A percentile compares a stretch with the other conserved stretches of the same genome.
Conservation (phyloP, 2,113 vertebrate species). For the Bombycilla garrulus region DNA sequence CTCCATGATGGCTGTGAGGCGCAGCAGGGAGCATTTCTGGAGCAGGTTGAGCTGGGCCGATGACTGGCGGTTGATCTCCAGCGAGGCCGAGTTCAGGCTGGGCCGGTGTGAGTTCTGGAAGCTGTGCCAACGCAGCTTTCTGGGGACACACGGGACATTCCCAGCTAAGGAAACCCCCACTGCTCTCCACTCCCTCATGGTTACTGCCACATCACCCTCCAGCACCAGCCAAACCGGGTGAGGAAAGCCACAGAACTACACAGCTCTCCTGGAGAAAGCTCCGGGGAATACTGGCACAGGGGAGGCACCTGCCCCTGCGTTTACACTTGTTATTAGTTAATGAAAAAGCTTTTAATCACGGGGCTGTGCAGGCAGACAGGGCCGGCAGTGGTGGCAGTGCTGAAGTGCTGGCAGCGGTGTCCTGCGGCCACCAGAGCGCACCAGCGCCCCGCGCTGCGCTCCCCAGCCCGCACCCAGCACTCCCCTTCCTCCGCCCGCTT, state of each 20-base stretch:
- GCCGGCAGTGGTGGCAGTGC: background rate
- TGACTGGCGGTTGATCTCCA: conserved; percentile 87
- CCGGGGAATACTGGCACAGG: background rate
- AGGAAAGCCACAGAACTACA: background rate
- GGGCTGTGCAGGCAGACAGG: background rate
- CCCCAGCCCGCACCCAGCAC: background rate
- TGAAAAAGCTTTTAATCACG: accelerated
- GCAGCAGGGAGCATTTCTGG: conserved; percentile 85
- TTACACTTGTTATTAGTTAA: background rate
- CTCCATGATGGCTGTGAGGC: conserved; percentile 85
- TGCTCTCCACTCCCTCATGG: background rate
- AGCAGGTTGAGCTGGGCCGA: conserved; percentile 85
- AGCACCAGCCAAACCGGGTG: background rate
- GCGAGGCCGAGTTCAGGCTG: conserved; percentile 83
- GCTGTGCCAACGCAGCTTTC: conserved; percentile 88
- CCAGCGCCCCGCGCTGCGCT: background rate
- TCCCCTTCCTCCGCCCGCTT: too few relatives aligned
- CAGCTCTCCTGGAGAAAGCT: background rate
- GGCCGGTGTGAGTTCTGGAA: conserved; percentile 89
- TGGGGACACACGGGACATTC: background rate
- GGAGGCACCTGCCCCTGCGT: background rate
- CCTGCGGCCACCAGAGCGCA: conserved; percentile 23
- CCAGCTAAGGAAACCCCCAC: background rate
- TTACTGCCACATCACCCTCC: background rate
- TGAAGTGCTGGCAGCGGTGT: background rate